Evolutionary conservation across 2,888 invertebrate species (phyloP).

Genomic region (Miltochrista miniata): DNA sequence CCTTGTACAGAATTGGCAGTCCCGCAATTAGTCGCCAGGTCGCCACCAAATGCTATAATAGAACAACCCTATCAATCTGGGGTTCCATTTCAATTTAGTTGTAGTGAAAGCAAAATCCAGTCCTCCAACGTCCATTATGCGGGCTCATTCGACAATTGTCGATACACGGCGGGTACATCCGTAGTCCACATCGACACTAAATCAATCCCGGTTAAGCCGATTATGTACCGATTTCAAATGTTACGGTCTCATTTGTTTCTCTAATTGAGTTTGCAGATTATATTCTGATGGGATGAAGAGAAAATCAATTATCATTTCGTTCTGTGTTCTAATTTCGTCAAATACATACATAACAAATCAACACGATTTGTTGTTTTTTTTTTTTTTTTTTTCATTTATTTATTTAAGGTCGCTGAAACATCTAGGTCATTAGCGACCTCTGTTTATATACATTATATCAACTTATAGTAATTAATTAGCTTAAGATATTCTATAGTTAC

Average conservation of each 20-base stretch:
- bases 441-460: no score
- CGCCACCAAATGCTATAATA: background rate
- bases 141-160: constrained; percentile 2
- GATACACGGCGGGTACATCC: constrained; percentile 3
- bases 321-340: no score
- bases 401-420: no score
- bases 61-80: background rate
- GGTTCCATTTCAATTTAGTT: constrained; percentile 22
- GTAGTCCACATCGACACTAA: background rate
- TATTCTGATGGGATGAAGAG: background rate
- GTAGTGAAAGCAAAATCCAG: constrained; percentile 28
- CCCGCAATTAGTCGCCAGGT: background rate
- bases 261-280: background rate
- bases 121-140: constrained; percentile 12
- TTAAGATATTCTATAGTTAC: no score
- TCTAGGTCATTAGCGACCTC: no score
- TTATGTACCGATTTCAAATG: constrained; percentile 9
- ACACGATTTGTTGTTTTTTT: no score
- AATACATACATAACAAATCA: no score
- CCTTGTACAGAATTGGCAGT: background rate
- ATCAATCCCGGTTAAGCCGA: constrained; percentile 7
- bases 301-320: background rate
- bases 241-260: constrained; percentile 4
- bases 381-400: no score
- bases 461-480: no score